Evolutionary conservation across 2,113 vertebrate species (phyloP), one percentile per base, ranked within the genome.

Genomic region (Gadus macrocephalus): DNA sequence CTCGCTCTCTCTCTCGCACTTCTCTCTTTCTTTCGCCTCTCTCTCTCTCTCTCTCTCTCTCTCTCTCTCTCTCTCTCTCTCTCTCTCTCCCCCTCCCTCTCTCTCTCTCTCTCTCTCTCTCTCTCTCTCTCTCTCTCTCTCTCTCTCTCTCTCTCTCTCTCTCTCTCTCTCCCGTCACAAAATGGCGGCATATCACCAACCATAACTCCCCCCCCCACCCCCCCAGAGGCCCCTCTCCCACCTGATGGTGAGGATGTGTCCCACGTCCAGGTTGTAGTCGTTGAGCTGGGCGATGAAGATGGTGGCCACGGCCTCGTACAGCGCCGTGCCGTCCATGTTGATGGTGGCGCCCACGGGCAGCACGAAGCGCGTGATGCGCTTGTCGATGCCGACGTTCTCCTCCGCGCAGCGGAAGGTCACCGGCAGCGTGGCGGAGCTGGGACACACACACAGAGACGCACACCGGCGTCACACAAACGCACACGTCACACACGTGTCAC

Each of bases 291-390:
- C 96, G 17, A 99, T 98, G 71, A 99, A 99, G 78, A 99, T 91
- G 62, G 97, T 95, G 0, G 97, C 97, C 76, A 99, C 96, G 0
- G 97, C 97, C 81, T 99, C 97, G 0, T 99, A 99, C 20, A 99
- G 94, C 0, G 97, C 97, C 0, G 96, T 98, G 56, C 96, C 97
- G 0, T 99, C 97, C 97, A 99, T 99, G 91, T 99, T 99, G 77
- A 99, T 98, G 53, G 97, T 99, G 73, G 97, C 97, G 8, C 97
- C 97, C 1, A 99, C 95, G 0, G 97, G 97, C 65, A 99, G 88
- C 75, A 99, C 95, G 0, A 99, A 99, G 74, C 97, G 94, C 0
- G 97, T 98, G 89, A 99, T 98, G 72, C 97, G 91, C 85, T 95
- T 98, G 90, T 99, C 97, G 0, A 99, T 89, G 0, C 72, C 76